phyloP scores from a whole-genome alignment of 2,888 invertebrate species.

The Catocala sponsa region DNA sequence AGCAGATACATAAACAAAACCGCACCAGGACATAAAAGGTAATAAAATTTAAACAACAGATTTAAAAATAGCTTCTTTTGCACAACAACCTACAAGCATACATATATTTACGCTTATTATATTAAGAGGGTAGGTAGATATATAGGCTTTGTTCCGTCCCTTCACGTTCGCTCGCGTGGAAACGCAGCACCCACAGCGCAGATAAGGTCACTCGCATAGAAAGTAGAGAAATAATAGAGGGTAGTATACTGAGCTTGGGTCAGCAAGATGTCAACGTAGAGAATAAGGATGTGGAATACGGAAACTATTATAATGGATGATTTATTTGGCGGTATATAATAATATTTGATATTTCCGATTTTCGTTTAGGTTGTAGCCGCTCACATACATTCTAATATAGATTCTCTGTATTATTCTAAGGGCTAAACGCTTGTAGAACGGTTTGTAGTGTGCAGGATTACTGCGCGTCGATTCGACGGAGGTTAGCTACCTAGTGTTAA shows the following conservation, averaged over 20 bases:
- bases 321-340: neutral
- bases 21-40: too few relatives aligned
- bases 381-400: too few relatives aligned
- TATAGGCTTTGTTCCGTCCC: slow-evolving; percentile 14
- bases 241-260: slow-evolving; percentile 18
- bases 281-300: slow-evolving; percentile 15
- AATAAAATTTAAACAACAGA: too few relatives aligned
- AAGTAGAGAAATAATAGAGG: slow-evolving; percentile 46
- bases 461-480: too few relatives aligned
- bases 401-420: too few relatives aligned
- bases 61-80: too few relatives aligned
- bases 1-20: too few relatives aligned
- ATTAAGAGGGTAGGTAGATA: neutral
- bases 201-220: slow-evolving; percentile 41
- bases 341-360: neutral
- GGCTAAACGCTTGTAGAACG: too few relatives aligned
- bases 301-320: neutral
- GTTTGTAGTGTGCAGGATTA: too few relatives aligned
- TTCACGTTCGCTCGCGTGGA: slow-evolving; percentile 15
- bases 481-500: too few relatives aligned
- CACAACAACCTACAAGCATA: too few relatives aligned
- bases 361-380: neutral
- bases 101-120: too few relatives aligned
- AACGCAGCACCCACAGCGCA: slow-evolving; percentile 14
- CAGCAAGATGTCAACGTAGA: slow-evolving; percentile 24